A percentile compares a stretch with the other conserved stretches of the same genome.
Conservation (phyloP, 2,113 vertebrate species). For the Phocoena phocoena region DNA sequence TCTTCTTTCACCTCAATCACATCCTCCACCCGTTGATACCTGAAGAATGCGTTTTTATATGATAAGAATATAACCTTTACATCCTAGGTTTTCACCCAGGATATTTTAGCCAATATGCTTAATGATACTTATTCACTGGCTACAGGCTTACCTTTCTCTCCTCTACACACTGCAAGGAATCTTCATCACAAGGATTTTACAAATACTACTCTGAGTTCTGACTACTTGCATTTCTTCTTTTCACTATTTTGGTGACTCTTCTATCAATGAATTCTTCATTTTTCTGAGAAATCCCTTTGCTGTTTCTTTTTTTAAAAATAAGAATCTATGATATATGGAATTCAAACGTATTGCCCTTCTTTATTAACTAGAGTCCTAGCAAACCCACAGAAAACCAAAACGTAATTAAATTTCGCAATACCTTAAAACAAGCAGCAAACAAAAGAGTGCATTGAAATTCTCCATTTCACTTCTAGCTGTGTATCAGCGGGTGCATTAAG, state of each 20-base stretch:
- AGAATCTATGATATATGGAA: not conserved
- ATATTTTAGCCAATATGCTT: fast-evolving
- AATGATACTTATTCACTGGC: fast-evolving
- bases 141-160: fast-evolving
- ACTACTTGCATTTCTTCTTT: not conserved
- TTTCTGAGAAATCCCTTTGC: not conserved
- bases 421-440: not conserved
- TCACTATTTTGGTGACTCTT: not conserved
- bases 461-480: not conserved
- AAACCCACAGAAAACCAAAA: not conserved
- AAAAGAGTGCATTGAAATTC: fast-evolving
- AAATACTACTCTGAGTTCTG: fast-evolving
- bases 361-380: not conserved
- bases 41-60: fast-evolving
- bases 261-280: not conserved
- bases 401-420: fast-evolving
- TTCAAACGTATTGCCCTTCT: not conserved
- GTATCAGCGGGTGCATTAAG: fast-evolving
- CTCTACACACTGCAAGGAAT: fast-evolving
- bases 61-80: too few species aligned
- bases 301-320: not conserved
- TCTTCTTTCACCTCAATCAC: not conserved
- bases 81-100: too few species aligned
- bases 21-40: fast-evolving
- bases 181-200: fast-evolving